These are phyloP conservation scores for Drosophila leontia DNA, from an alignment of 1,140 invertebrate species.

Conservation along the genomic window DNA sequence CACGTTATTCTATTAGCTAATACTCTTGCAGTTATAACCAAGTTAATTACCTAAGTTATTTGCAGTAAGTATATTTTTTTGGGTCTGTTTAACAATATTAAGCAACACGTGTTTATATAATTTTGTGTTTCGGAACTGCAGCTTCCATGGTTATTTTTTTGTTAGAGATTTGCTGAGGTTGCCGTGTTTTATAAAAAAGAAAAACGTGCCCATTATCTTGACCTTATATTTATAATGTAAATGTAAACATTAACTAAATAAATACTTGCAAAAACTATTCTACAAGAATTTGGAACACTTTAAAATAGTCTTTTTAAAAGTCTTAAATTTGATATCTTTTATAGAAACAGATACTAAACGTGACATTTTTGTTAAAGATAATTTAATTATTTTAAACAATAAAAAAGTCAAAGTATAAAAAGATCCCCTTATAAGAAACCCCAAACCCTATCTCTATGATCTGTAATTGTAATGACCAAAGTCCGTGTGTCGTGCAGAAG, in stretches of 20 bases:
- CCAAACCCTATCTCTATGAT: background rate
- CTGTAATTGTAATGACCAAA: conserved; percentile 6
- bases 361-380: background rate
- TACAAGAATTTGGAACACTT: background rate
- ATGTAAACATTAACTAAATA: background rate
- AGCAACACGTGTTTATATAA: background rate
- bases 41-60: background rate
- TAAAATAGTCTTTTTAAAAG: background rate
- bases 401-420: too few relatives aligned
- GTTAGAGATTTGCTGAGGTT: background rate
- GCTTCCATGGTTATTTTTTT: background rate
- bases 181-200: background rate
- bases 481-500: background rate
- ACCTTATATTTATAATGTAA: background rate
- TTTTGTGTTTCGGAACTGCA: background rate
- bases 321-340: background rate
- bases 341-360: background rate
- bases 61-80: background rate
- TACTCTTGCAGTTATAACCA: background rate
- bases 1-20: background rate
- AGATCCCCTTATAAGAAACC: too few relatives aligned
- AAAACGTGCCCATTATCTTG: background rate
- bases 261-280: background rate
- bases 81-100: background rate
- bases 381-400: too few relatives aligned